phyloP scores from a whole-genome alignment of 2,797 vertebrate genomes.

The Lemur catta region DNA sequence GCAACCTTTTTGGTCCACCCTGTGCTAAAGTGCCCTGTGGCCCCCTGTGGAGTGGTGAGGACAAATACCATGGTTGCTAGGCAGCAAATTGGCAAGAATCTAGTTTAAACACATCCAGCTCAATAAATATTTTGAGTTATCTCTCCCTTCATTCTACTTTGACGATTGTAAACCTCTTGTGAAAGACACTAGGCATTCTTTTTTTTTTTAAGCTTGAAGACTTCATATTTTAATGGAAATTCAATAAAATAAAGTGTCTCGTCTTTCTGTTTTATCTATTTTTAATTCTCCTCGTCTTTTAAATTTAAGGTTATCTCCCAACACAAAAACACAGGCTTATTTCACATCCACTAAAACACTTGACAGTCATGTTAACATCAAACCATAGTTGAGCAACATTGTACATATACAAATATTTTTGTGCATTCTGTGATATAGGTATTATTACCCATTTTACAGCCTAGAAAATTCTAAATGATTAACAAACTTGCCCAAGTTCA shows the following conservation, averaged over 20 bases:
- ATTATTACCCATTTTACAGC: background rate
- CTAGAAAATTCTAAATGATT: background rate
- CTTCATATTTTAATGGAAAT: background rate
- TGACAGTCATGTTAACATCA: background rate
- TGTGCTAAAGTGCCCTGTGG: background rate
- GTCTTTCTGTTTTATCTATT: background rate
- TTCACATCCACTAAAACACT: background rate
- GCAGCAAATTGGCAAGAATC: background rate
- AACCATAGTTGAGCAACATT: background rate
- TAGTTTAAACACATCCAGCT: background rate
- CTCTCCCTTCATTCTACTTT: background rate
- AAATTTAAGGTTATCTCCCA: background rate
- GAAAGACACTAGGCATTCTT: background rate
- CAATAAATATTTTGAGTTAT: background rate
- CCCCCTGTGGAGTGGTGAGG: background rate
- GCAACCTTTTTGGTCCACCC: background rate
- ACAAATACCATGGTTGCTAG: constrained; percentile 34
- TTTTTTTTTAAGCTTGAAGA: background rate
- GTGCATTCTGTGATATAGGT: background rate
- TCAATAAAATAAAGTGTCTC: background rate
- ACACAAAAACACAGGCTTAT: background rate
- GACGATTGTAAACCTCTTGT: background rate
- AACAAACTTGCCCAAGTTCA: background rate
- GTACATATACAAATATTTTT: background rate
- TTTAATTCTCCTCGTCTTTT: background rate